These are phyloP conservation scores for Cydia pomonella DNA, from an alignment of 1,140 invertebrate species.

Conservation along the genomic window DNA sequence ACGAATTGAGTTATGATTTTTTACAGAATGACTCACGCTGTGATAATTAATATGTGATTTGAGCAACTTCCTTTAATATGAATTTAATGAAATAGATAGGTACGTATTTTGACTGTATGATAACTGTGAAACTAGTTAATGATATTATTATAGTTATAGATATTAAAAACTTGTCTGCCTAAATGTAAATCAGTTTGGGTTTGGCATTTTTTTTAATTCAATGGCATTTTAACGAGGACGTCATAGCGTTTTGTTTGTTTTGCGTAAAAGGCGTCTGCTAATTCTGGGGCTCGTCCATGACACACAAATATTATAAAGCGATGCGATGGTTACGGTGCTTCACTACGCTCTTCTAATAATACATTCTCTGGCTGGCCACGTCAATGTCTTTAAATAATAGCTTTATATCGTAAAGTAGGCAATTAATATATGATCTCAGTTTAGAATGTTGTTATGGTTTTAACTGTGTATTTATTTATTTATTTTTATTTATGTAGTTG, in stretches of 20 bases:
- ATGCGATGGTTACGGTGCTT: neutral
- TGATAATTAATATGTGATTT: no score
- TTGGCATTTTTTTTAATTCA: neutral
- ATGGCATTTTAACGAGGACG: neutral
- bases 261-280: neutral
- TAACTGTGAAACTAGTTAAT: no score
- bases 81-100: no score
- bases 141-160: no score
- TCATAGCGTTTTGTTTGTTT: neutral
- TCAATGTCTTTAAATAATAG: constrained; percentile 5
- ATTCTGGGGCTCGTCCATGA: neutral
- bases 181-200: no score
- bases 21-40: no score
- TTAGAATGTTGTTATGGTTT: neutral
- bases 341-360: constrained; percentile 11
- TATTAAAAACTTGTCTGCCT: no score
- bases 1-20: no score
- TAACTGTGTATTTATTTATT: no score
- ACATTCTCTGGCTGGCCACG: neutral
- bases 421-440: neutral
- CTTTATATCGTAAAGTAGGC: neutral
- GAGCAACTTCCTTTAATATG: no score
- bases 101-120: no score
- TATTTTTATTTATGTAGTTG: no score
- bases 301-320: neutral